These are phyloP conservation scores for Scolanthus callimorphus DNA, from an alignment of 92 coral and sea anemone species.

Conservation along the genomic window DNA sequence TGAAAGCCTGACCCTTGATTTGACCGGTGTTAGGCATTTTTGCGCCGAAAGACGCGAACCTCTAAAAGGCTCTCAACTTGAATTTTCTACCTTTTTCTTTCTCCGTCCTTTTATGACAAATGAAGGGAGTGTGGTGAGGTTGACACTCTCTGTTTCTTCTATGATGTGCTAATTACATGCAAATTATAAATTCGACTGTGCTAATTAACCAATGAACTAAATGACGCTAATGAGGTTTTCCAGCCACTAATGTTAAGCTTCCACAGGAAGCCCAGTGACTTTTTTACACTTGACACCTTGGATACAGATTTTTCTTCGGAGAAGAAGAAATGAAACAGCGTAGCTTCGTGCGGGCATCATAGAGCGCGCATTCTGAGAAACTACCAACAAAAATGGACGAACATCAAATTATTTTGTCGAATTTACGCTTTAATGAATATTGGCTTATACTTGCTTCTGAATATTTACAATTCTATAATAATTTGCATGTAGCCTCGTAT, in stretches of 20 bases:
- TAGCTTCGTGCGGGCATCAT: background rate
- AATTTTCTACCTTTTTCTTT: background rate
- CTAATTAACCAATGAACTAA: slow-evolving; percentile 41
- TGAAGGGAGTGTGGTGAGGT: background rate
- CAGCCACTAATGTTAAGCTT: too few relatives aligned
- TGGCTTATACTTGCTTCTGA: too few relatives aligned
- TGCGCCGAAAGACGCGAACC: background rate
- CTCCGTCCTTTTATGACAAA: background rate
- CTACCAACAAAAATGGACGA: background rate
- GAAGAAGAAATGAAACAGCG: slow-evolving; percentile 10
- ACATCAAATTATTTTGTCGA: too few relatives aligned
- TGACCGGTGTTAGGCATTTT: slow-evolving; percentile 93
- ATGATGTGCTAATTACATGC: slow-evolving; percentile 12
- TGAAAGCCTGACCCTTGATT: slow-evolving; percentile 63
- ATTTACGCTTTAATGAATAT: too few relatives aligned
- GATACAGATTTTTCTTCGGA: too few relatives aligned
- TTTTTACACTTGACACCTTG: too few relatives aligned
- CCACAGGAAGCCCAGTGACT: too few relatives aligned
- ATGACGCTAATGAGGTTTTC: slow-evolving; percentile 11
- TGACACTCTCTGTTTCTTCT: slow-evolving; percentile 16
- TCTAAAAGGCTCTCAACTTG: background rate
- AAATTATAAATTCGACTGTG: slow-evolving; percentile 35
- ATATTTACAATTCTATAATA: too few relatives aligned
- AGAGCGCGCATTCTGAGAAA: background rate
- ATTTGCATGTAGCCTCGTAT: too few relatives aligned